Evolutionary conservation across 2,888 invertebrate genomes (phyloP), one percentile per base, ranked within the genome.

Genomic region (Vanessa cardui): DNA sequence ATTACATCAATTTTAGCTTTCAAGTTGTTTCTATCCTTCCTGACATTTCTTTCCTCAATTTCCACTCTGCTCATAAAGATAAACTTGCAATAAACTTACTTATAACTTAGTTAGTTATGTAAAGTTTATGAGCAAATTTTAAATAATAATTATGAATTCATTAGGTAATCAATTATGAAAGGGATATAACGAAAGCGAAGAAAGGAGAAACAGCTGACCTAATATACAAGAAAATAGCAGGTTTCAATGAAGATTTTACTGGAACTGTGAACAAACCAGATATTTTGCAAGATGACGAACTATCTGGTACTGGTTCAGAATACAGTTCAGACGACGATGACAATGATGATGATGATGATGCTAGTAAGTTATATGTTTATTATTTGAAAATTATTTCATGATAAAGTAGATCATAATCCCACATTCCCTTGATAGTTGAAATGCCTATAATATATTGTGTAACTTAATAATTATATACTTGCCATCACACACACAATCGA

Each of bases 181-280:
- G 97, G 44, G 99, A 99, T 85, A 97, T 98, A 62, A 94, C 92
- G 62, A 94, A 96, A 79, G 96, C 96, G 0, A 96, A 97, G 83
- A 90, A 95, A 65, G 97, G 97, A 20, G 94, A 95, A 62, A 93
- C 94, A 31, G 93, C 94, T 54, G 95, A 97, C 80, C 93, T 98
- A 16, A 94, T 96, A 60, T 99, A 98, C 84, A 96, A 97, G 79
- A 98, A 97, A 71, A 94, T 99, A 61, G 95, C 97, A 18, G 98
- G 98, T 0, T 93, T 98, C 68, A 97, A 96, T 83, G 93, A 95
- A 56, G 96, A 97, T 80, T 86, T 98, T 20, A 95, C 96, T 20
- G 96, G 96, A 26, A 95, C 97, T 33, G 93, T 94, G 18, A 88
- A 94, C 66, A 93, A 88, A 68, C 96, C 97, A 0, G 94, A 95